Base-by-base conservation (phyloP, 1,140 invertebrate species). In the Forficula auricularia region DNA sequence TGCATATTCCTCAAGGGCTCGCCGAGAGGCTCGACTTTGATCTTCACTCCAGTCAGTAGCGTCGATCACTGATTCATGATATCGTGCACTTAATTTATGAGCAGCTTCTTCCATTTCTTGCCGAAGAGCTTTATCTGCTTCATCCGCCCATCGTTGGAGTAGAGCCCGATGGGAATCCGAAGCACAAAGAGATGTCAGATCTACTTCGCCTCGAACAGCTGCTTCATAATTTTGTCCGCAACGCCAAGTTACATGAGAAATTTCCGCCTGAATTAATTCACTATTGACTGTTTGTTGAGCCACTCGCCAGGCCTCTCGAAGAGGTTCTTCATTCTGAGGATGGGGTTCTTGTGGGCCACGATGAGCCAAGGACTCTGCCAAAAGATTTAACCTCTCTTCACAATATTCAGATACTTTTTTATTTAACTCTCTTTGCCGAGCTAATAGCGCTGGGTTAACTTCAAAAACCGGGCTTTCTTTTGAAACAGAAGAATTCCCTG, bases 251-350 rank as follows among this genome's bases (percentile, higher is more conserved):
- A 79, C 73, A 46, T 80, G 75, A 12, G 75, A 70, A 42, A 82
- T 75, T 57, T 82, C 78, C 1, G 73, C 71, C 50, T 79, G 75
- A 10, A 80, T 72, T 2, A 82, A 58, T 54, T 81, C 77, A 14
- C 73, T 67, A 49, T 75, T 77, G 2, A 81, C 71, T 1, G 72
- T 70, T 52, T 82, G 74, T 45, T 75, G 70, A 2, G 78, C 77
- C 32, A 71, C 60, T 30, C 64, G 68, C 72, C 72, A 77, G 3
- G 75, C 72, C 49, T 78, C 73, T 16, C 75, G 68, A 32, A 79
- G 65, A 19, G 64, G 60, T 39, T 63, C 61, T 48, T 71, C 60
- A 19, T 27, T 27, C 10, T 27, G 4, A 27, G 22, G 22, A 6
- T 27, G 22, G 22, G 22, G 4, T 27, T 55, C 54, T 30, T 10